phyloP scores from a whole-genome alignment of 2,113 vertebrate species.

The Actenoides hombroni region DNA sequence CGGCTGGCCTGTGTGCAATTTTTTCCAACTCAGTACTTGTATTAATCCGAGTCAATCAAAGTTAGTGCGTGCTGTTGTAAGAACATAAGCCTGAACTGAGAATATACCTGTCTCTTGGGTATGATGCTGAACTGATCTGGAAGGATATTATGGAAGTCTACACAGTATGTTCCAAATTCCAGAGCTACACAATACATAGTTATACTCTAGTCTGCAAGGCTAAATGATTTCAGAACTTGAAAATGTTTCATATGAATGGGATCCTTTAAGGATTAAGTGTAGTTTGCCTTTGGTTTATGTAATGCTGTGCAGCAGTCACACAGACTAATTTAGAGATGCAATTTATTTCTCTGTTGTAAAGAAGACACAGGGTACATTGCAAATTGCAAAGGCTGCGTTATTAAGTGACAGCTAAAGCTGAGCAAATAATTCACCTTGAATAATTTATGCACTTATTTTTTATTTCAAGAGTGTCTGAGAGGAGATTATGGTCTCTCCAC shows the following conservation, averaged over 20 bases:
- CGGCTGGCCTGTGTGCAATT: background rate
- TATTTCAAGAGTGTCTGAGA: background rate
- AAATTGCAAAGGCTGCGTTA: background rate
- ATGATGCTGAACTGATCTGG: background rate
- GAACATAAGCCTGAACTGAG: background rate
- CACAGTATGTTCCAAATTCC: background rate
- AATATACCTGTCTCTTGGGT: background rate
- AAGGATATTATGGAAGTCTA: background rate
- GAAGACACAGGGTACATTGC: background rate
- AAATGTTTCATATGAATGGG: background rate
- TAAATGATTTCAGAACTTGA: background rate
- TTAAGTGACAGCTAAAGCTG: background rate
- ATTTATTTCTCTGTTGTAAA: background rate
- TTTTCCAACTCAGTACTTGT: background rate
- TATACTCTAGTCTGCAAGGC: background rate
- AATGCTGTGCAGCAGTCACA: background rate
- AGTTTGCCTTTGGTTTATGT: background rate
- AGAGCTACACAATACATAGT: background rate
- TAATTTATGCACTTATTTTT: background rate
- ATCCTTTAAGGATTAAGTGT: background rate
- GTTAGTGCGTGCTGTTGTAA: background rate
- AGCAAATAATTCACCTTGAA: background rate
- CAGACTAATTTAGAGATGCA: background rate
- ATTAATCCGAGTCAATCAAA: constrained; percentile 14
- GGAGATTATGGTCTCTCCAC: background rate